Base-by-base conservation (phyloP, 2,113 vertebrate genomes). In the Rhinoderma darwinii region DNA sequence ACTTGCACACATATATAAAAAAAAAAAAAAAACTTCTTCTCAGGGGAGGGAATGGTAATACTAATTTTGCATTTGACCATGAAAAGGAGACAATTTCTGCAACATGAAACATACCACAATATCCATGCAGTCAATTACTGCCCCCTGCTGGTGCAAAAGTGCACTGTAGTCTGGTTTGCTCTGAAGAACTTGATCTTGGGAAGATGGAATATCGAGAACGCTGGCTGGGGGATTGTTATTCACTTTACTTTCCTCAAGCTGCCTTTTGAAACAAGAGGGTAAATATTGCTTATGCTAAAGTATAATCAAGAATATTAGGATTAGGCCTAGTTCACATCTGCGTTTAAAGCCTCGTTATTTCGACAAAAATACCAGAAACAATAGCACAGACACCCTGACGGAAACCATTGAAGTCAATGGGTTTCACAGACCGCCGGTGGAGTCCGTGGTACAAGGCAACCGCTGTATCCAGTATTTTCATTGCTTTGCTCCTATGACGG, bases 151-250 rank as follows among this genome's bases (percentile, higher is more conserved):
- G 0, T 88, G 89, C 41, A 95, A 1, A 73, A 94, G 89, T 54
- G 88, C 37, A 70, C 87, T 90, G 74, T 95, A 95, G 85, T 94
- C 51, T 44, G 94, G 94, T 61, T 93, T 94, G 88, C 35, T 88
- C 37, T 82, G 0, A 20, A 95, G 90, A 32, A 94, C 88, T 1
- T 84, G 0, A 10, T 79, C 89, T 88, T 95, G 94, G 0, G 94
- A 94, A 0, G 92, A 86, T 1, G 70, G 84, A 51, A 87, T 61
- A 50, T 79, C 88, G 0, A 0, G 0, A 0, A 0, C 2, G 12
- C 88, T 87, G 17, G 89, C 89, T 0, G 88, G 37, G 47, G 39
- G 54, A 0, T 70, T 79, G 14, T 25, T n/a, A 0, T 5, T 32
- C 3, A 27, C 18, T 90, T 74, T 74, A 54, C 25, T 14, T 37